phyloP scores from a whole-genome alignment of 2,888 invertebrate species.

The Choristoneura rosaceana region DNA sequence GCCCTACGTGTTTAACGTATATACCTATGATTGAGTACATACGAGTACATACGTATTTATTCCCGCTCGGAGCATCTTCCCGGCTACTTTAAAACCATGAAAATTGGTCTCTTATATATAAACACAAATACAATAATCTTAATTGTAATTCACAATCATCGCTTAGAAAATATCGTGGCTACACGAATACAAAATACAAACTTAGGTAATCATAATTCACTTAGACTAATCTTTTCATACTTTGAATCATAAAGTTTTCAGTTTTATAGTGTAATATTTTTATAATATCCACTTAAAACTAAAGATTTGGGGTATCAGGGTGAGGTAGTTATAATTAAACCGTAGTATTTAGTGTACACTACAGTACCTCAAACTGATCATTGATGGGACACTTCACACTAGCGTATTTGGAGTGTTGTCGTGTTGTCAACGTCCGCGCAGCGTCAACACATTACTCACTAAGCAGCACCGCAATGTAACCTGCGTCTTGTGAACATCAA shows the following conservation, averaged over 20 bases:
- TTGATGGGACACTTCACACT: not conserved
- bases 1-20: not conserved
- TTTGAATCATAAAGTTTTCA: not conserved
- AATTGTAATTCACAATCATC: conserved; percentile 28
- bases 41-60: not conserved
- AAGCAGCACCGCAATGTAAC: no score
- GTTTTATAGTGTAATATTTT: not conserved
- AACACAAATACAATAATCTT: conserved; percentile 6
- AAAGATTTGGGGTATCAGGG: not conserved
- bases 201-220: not conserved
- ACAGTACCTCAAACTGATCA: not conserved
- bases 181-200: conserved; percentile 13
- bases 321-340: conserved; percentile 18
- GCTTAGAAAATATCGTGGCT: conserved; percentile 20
- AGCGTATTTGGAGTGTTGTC: no score
- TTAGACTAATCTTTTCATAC: not conserved
- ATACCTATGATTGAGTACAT: no score
- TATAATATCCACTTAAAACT: not conserved
- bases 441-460: no score
- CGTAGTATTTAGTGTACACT: not conserved
- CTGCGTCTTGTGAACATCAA: no score
- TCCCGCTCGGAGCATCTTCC: not conserved
- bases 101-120: not conserved
- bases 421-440: no score
- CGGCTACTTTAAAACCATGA: not conserved